Base-by-base conservation (phyloP, 2,113 vertebrate species). In the Syngnathus typhle region DNA sequence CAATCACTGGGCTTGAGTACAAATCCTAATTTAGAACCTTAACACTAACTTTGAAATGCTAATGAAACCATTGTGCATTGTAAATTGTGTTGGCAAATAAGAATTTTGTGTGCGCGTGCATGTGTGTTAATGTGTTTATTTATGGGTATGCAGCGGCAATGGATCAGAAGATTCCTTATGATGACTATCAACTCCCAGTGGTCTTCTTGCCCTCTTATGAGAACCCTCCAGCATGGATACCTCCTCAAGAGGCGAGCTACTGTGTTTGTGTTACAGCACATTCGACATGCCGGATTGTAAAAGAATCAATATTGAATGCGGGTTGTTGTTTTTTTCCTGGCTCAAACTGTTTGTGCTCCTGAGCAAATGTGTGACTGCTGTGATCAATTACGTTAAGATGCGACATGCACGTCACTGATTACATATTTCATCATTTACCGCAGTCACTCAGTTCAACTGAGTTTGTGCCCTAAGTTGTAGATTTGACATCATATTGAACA, bases 131-230 rank as follows among this genome's bases (percentile, higher is more conserved):
- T 21, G 38, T 43, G 3, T 7, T 19, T 60, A 8, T n/a, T 41
- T 21, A 15, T 23, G 16, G n/a, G 18, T 21, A n/a, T 44, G 38
- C 32, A 68, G 36, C 19, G 75, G 72, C 27, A 41, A 95, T 95
- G 94, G 95, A 96, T 80, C 92, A 89, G 70, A 93, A 94, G 47
- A 88, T 94, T 64, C 89, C 93, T 1, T 98, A 96, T 49, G 94
- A 96, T 63, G 95, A 98, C 61, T 98, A 96, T 82, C 91, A 92
- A 62, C 90, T 93, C 55, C 96, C 94, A 0, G 95, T 98, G 72
- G 95, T 98, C 0, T 98, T 98, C 79, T 86, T 98, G 72, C 96
- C 96, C 43, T 93, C 93, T 1, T 98, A 98, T 74, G 96, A 98
- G 83, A 95, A 93, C 68, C 96, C 96, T 0, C 95, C 96, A 27